Conservation (phyloP, 1,140 invertebrate species). For the Platorchestia sp. region DNA sequence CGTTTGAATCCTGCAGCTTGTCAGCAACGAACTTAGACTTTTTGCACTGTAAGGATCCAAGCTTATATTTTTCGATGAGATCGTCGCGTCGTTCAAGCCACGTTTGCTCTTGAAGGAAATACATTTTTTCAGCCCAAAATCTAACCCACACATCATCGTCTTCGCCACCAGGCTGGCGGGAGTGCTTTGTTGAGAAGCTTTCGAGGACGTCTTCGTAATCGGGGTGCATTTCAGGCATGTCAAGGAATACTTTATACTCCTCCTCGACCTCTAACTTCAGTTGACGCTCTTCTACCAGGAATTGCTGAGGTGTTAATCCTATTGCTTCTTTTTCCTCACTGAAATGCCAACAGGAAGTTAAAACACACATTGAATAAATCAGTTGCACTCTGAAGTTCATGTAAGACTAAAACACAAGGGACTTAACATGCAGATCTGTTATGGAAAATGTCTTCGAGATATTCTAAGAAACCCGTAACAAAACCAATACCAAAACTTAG, state of each 20-base stretch:
- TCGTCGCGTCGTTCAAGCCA: background rate
- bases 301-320: background rate
- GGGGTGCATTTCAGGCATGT: constrained; percentile 39
- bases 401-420: no score
- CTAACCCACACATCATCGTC: background rate
- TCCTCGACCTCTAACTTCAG: constrained; percentile 27
- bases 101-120: background rate
- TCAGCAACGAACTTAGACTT: background rate
- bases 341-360: background rate
- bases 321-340: background rate
- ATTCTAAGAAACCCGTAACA: no score
- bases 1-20: background rate
- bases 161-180: background rate
- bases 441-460: no score
- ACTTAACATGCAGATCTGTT: no score
- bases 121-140: constrained; percentile 2
- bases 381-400: no score
- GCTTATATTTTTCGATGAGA: constrained; percentile 25
- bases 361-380: background rate
- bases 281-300: constrained; percentile 20
- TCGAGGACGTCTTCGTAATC: constrained; percentile 7
- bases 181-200: background rate
- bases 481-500: no score
- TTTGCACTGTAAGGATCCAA: background rate
- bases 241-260: constrained; percentile 6